Percentiles rank a stretch among this genome's conserved stretches.
phyloP scores from a whole-genome alignment of 1,140 invertebrate species.

The Lerema accius region DNA sequence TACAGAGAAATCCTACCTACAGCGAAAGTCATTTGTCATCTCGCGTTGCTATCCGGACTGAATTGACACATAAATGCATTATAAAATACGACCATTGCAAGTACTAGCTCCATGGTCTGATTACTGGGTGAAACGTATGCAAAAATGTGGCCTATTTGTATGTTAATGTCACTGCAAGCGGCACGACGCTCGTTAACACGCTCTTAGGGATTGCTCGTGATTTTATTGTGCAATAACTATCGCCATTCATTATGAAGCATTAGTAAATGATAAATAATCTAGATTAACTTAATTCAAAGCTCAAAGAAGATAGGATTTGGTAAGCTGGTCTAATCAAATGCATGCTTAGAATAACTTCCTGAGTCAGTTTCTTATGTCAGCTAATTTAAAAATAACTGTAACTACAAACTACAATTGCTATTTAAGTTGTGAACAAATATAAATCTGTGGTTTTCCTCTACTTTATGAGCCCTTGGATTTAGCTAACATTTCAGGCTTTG shows the following conservation, averaged over 20 bases:
- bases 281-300: neutral
- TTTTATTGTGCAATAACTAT: neutral
- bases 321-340: too few relatives aligned
- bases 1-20: too few relatives aligned
- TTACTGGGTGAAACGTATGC: neutral
- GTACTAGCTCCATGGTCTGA: neutral
- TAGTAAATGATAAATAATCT: neutral
- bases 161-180: neutral
- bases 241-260: neutral
- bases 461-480: too few relatives aligned
- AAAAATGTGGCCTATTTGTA: slow-evolving; percentile 6
- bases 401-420: too few relatives aligned
- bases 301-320: too few relatives aligned
- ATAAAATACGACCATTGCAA: neutral
- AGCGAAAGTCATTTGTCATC: neutral
- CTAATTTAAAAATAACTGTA: too few relatives aligned
- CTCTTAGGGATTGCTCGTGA: neutral
- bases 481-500: neutral
- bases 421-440: too few relatives aligned
- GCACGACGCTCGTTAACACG: neutral
- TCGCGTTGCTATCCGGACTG: neutral
- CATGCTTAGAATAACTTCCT: too few relatives aligned
- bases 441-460: too few relatives aligned
- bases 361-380: too few relatives aligned
- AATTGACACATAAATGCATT: neutral